Percentiles rank a stretch among this genome's conserved stretches.
Evolutionary conservation across 2,797 vertebrate species (phyloP).

Genomic region (Rhinogobio ventralis): DNA sequence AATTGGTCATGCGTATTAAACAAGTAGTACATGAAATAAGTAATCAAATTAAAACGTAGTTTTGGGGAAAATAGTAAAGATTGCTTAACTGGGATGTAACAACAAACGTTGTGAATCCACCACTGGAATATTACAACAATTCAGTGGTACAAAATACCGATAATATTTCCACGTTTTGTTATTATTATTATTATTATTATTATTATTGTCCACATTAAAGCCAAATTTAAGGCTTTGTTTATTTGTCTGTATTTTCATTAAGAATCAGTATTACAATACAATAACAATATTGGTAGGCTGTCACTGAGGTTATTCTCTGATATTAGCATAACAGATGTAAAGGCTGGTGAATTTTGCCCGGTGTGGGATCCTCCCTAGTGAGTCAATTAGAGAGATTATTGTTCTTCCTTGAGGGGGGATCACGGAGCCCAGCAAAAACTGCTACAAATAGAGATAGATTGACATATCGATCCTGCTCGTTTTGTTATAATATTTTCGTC

Average conservation of each 20-base stretch:
- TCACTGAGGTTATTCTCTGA: slow-evolving; percentile 60
- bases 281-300: slow-evolving; percentile 50
- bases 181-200: not conserved
- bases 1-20: not conserved
- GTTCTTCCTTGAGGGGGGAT: slow-evolving; percentile 98
- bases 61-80: not conserved
- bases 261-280: slow-evolving; percentile 1
- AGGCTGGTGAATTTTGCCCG: slow-evolving; percentile 83
- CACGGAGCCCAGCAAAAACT: slow-evolving; percentile 83
- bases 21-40: not conserved
- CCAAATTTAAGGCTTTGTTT: slow-evolving; percentile 1
- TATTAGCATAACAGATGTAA: slow-evolving; percentile 93
- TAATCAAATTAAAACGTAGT: not conserved
- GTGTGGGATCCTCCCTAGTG: slow-evolving; percentile 94
- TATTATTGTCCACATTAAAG: not conserved
- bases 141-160: not conserved
- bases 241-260: not conserved
- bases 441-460: slow-evolving; percentile 90
- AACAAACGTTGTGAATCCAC: not conserved
- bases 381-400: slow-evolving; percentile 99
- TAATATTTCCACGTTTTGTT: not conserved
- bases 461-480: slow-evolving; percentile 90
- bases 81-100: not conserved
- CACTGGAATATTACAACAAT: not conserved
- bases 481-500: slow-evolving; percentile 57